Base-by-base conservation (phyloP, 1,140 invertebrate species). In the Dolichoris vasculosae region DNA sequence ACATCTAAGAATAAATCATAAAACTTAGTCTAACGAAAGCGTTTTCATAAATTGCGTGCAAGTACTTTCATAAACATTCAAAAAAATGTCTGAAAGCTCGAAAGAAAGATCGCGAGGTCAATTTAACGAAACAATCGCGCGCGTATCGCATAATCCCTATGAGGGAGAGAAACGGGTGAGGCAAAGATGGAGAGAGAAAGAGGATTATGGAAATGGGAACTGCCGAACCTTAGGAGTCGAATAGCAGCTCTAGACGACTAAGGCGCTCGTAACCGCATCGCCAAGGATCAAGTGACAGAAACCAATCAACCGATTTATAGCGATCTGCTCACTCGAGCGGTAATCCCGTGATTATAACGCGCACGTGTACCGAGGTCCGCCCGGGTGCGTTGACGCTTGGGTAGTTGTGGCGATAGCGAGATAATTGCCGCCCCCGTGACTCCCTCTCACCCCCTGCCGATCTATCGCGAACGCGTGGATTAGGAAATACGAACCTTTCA, bases 281-380 rank as follows among this genome's bases (percentile, higher is more conserved):
- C 9, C 85, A 84, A 88, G 90, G 89, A 90, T 92, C 90, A 89
- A 91, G 89, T 90, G 87, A 88, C 89, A 88, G 88, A 89, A 89
- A 90, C 89, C 89, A 91, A 92, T 92, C 91, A 91, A 88, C 87
- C 89, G 89, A 92, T 90, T 92, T 91, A 91, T 91, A 91, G 87
- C 86, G 90, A 92, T 90, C 87, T 87, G 86, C 84, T 88, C 89
- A 85, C 87, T 88, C 89, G 86, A 87, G 83, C 86, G 87, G 73
- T 89, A 90, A 92, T 89, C 88, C 87, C 78, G 46, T 88, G 90
- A 91, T 91, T 90, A 91, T 92, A 91, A 91, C 89, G 87, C 91
- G 89, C 86, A 85, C 69, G 69, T 78, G 43, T 78, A 63, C 84
- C 76, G 63, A 69, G 71, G 32, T 84, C 51, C 82, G 71, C 86